These are phyloP conservation scores for Tokudaia muenninki DNA, from an alignment of 2,797 vertebrate genomes.

Conservation along the genomic window DNA sequence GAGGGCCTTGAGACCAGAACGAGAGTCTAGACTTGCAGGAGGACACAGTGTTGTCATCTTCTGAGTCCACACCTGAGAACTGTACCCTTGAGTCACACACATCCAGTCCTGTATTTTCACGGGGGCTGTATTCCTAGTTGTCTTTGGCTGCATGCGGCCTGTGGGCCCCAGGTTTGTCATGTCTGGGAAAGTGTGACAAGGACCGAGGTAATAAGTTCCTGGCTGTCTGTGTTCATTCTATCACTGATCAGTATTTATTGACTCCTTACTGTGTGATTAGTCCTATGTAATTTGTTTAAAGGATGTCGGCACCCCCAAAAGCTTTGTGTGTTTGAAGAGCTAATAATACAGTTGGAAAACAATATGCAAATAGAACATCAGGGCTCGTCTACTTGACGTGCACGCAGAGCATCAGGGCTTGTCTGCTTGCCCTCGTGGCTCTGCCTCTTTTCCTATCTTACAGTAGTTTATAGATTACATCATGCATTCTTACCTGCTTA, in stretches of 20 bases:
- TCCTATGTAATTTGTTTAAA: conserved; percentile 7
- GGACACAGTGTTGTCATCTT: background rate
- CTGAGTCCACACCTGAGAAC: background rate
- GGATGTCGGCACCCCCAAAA: background rate
- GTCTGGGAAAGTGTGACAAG: background rate
- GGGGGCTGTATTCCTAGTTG: background rate
- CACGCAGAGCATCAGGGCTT: too few relatives aligned
- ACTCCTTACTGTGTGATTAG: background rate
- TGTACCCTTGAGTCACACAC: background rate
- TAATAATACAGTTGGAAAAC: conserved; percentile 3
- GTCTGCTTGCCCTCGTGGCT: background rate
- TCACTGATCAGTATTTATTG: background rate
- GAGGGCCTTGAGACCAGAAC: conserved; percentile 28
- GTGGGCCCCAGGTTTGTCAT: background rate
- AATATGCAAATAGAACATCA: background rate
- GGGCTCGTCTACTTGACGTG: too few relatives aligned
- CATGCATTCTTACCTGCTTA: background rate
- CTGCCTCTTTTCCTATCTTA: background rate
- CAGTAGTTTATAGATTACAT: background rate
- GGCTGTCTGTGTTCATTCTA: background rate
- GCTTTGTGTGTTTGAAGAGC: background rate
- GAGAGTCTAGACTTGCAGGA: background rate
- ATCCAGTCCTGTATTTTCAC: background rate
- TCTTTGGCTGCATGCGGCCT: background rate
- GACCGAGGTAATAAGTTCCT: background rate